Conservation (phyloP, 2,888 invertebrate genomes). For the Dendrolimus houi region DNA sequence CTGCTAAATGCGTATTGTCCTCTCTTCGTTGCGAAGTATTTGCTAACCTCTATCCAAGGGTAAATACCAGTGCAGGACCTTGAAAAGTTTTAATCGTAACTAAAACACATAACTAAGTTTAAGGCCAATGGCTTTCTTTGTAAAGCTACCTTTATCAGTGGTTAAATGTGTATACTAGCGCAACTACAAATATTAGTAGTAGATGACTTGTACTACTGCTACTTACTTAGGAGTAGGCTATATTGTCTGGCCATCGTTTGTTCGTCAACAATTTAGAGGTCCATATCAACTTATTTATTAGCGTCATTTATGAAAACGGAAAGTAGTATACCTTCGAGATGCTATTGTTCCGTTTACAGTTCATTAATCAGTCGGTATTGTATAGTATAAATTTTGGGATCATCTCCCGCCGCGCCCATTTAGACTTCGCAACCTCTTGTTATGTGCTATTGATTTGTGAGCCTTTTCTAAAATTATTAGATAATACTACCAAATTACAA, state of each 20-base stretch:
- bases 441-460: too few species aligned
- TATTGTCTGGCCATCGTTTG: too few species aligned
- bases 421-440: neutral
- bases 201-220: too few species aligned
- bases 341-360: slow-evolving; percentile 64
- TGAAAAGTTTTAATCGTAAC: neutral
- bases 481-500: too few species aligned
- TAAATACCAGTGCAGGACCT: slow-evolving; percentile 1
- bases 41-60: slow-evolving; percentile 12
- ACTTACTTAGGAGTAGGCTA: too few species aligned
- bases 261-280: neutral
- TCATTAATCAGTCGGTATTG: slow-evolving; percentile 61
- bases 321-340: slow-evolving; percentile 23
- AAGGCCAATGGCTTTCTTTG: neutral
- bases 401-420: slow-evolving; percentile 40
- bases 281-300: neutral
- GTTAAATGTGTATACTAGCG: neutral
- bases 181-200: too few species aligned
- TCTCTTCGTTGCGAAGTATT: slow-evolving; percentile 29
- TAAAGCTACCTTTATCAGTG: slow-evolving; percentile 1
- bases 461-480: too few species aligned
- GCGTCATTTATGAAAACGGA: slow-evolving; percentile 26
- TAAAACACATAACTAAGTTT: neutral
- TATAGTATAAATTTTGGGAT: slow-evolving; percentile 35
- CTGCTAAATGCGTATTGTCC: slow-evolving; percentile 31